A percentile compares a stretch with the other conserved stretches of the same genome.
Conservation (phyloP, 2,797 vertebrate species). For the Etheostoma nigrum region DNA sequence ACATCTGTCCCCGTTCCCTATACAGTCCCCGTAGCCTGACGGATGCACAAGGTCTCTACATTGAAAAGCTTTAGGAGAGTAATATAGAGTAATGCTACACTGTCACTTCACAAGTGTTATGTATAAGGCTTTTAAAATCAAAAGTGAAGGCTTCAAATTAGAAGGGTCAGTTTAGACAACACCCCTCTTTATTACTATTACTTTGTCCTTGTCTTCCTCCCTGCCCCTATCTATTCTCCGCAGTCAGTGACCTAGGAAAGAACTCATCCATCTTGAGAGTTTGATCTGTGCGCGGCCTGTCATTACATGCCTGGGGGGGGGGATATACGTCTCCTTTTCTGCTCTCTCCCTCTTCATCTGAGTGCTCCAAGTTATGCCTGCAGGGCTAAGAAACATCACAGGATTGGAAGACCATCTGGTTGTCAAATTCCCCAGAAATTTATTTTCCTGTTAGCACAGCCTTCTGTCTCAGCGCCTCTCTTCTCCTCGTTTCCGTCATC, state of each 20-base stretch:
- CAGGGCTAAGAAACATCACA: background rate
- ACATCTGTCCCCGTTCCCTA: background rate
- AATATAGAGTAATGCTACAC: background rate
- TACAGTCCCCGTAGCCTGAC: background rate
- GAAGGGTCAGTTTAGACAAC: background rate
- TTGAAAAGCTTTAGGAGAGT: background rate
- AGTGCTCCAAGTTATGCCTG: background rate
- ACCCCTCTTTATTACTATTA: background rate
- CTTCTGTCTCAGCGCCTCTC: background rate
- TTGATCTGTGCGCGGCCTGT: constrained; percentile 50
- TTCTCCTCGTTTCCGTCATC: background rate
- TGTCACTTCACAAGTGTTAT: background rate
- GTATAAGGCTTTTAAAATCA: background rate
- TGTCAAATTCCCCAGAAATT: background rate
- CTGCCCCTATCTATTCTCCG: constrained; percentile 2
- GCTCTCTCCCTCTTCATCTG: background rate
- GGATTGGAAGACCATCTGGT: constrained; percentile 9
- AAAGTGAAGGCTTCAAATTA: background rate
- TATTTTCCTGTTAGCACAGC: background rate
- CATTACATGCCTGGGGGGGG: constrained; percentile 35
- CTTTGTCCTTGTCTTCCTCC: constrained; percentile 21
- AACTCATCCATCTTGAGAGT: constrained; percentile 55
- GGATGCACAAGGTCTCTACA: background rate
- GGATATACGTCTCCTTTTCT: background rate
- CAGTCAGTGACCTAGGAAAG: constrained; percentile 35